Conservation (phyloP, 2,797 vertebrate genomes). For the Nannoperca obscura region DNA sequence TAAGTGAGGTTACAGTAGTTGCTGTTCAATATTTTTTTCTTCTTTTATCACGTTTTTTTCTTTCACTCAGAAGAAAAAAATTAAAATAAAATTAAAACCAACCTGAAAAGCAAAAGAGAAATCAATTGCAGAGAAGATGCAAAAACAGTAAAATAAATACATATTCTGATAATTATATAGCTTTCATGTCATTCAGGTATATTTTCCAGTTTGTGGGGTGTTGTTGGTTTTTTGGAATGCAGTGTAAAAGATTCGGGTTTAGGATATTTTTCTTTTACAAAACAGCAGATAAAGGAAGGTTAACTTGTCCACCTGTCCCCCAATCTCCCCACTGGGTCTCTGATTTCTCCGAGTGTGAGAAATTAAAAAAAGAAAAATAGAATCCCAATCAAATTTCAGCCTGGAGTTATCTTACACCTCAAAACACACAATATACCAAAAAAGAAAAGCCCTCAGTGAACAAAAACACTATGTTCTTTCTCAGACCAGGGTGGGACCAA, state of each 20-base stretch:
- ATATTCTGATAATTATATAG: constrained; percentile 70
- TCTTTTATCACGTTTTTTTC: constrained; percentile 56
- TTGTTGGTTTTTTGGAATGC: constrained; percentile 67
- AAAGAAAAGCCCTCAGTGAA: constrained; percentile 27
- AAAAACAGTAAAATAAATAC: constrained; percentile 79
- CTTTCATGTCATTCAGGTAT: constrained; percentile 69
- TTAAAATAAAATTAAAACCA: constrained; percentile 30
- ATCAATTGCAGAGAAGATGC: constrained; percentile 55
- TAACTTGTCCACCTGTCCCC: constrained; percentile 85
- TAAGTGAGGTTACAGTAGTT: constrained; percentile 83
- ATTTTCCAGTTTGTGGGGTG: constrained; percentile 63
- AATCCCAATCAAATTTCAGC: constrained; percentile 65
- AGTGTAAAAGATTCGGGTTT: constrained; percentile 65
- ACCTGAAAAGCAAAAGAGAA: constrained; percentile 56
- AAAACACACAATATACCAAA: constrained; percentile 42
- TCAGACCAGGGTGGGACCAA: constrained; percentile 56
- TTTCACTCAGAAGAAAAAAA: constrained; percentile 63
- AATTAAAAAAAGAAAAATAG: constrained; percentile 26
- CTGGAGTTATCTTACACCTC: constrained; percentile 61
- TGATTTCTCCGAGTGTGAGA: constrained; percentile 58
- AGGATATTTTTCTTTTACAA: constrained; percentile 58
- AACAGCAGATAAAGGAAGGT: constrained; percentile 76
- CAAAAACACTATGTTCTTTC: constrained; percentile 43
- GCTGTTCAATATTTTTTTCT: constrained; percentile 64
- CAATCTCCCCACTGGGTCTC: constrained; percentile 70